A percentile compares a stretch with the other conserved stretches of the same genome.
Conservation (phyloP, 2,888 invertebrate genomes). For the Caenorhabditis zanzibari region DNA sequence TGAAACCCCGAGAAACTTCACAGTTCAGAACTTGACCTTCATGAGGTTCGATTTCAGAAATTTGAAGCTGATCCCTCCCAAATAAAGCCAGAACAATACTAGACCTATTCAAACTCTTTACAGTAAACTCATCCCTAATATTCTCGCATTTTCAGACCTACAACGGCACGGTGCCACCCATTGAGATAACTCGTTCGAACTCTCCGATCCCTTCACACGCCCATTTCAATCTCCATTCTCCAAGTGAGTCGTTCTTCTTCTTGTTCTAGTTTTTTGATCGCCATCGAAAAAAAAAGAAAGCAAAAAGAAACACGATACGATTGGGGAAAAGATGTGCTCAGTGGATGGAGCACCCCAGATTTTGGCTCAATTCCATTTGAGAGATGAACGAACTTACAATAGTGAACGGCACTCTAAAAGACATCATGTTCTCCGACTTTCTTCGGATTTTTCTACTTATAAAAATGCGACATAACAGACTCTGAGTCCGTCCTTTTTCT, state of each 20-base stretch:
- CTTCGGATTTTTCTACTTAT: constrained; percentile 10
- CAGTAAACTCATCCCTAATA: too few species aligned
- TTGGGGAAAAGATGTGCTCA: background rate
- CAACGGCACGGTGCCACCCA: constrained; percentile 64
- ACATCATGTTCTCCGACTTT: constrained; percentile 17
- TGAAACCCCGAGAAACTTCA: too few species aligned
- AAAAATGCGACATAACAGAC: constrained; percentile 35
- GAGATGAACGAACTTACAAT: constrained; percentile 46
- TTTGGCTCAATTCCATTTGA: constrained; percentile 36
- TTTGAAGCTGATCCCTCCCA: too few species aligned
- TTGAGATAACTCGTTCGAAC: constrained; percentile 66
- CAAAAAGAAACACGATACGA: constrained; percentile 50
- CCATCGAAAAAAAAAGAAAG: constrained; percentile 11
- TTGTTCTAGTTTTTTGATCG: constrained; percentile 43
- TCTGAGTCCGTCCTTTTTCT: constrained; percentile 21
- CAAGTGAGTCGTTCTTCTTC: constrained; percentile 54
- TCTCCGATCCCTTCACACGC: constrained; percentile 63
- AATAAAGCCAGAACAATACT: too few species aligned
- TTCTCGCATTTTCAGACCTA: constrained; percentile 52
- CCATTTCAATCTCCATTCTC: constrained; percentile 64
- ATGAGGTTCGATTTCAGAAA: too few species aligned
- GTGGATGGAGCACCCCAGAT: background rate
- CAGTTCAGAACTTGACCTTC: too few species aligned
- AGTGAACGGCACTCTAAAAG: constrained; percentile 25
- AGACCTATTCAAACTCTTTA: too few species aligned